A percentile compares a stretch with the other conserved stretches of the same genome.
phyloP scores from a whole-genome alignment of 2,797 vertebrate genomes.

The Mallotus villosus region DNA sequence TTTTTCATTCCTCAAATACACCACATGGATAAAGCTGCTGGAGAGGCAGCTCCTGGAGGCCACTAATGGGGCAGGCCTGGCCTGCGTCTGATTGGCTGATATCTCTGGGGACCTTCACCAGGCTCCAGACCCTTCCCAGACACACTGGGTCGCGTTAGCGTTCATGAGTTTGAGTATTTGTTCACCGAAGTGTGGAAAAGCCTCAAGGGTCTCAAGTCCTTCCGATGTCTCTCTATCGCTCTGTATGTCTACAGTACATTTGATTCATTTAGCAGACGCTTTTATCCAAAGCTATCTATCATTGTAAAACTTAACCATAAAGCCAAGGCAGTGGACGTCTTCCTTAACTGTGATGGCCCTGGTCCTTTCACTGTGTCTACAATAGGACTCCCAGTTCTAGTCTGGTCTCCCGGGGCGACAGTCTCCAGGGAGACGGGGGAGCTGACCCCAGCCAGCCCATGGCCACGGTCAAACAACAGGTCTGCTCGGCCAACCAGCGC shows the following conservation, averaged over 20 bases:
- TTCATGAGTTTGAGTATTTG: background rate
- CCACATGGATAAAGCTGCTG: conserved; percentile 1
- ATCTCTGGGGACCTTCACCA: conserved; percentile 25
- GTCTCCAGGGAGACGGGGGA: background rate
- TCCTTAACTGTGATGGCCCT: background rate
- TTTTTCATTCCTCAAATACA: conserved; percentile 51
- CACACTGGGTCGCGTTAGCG: background rate
- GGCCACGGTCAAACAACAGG: conserved; percentile 24
- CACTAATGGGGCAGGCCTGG: conserved; percentile 40
- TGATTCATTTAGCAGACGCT: background rate
- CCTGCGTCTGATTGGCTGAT: conserved; percentile 38
- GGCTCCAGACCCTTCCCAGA: conserved; percentile 18
- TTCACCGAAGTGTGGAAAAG: background rate
- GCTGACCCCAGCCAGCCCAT: conserved; percentile 16
- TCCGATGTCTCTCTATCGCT: background rate
- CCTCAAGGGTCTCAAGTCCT: background rate
- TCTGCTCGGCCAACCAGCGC: conserved; percentile 13
- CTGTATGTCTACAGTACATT: background rate
- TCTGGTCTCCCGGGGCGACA: background rate
- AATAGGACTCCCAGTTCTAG: background rate
- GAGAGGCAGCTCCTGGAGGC: conserved; percentile 25
- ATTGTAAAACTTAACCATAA: conserved; percentile 1
- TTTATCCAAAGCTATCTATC: background rate
- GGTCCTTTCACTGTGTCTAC: background rate
- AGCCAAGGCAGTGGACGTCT: background rate